phyloP scores from a whole-genome alignment of 2,797 vertebrate species.

The Dromococcyx pavoninus region DNA sequence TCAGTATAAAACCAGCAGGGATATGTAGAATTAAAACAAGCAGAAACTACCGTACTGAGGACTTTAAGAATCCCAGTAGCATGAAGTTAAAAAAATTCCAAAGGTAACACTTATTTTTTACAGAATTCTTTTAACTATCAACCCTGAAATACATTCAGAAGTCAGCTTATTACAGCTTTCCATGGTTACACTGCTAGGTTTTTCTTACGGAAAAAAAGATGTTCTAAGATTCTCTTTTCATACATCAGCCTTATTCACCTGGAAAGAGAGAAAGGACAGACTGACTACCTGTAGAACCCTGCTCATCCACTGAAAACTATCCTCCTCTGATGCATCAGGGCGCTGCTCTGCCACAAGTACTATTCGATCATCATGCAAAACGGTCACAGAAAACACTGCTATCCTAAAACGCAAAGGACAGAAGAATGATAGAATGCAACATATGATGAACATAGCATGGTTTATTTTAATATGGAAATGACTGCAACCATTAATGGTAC shows the following conservation, averaged over 20 bases:
- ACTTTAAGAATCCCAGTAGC: background rate
- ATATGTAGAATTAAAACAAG: background rate
- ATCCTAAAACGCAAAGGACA: conserved; percentile 82
- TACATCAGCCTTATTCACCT: conserved; percentile 39
- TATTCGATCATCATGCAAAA: conserved; percentile 92
- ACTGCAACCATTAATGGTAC: background rate
- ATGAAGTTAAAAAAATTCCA: background rate
- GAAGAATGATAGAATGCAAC: conserved; percentile 17
- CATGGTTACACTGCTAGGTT: background rate
- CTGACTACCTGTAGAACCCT: conserved; percentile 90
- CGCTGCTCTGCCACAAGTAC: conserved; percentile 96
- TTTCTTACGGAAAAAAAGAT: background rate
- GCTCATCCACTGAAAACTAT: conserved; percentile 99
- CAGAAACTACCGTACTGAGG: background rate
- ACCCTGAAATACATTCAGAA: background rate
- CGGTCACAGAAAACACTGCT: conserved; percentile 93
- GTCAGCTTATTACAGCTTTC: background rate
- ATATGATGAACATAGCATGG: background rate
- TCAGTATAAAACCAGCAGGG: background rate
- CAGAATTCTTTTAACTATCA: background rate
- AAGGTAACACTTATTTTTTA: background rate
- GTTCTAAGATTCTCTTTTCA: background rate
- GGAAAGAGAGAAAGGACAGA: conserved; percentile 65
- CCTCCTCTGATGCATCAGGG: conserved; percentile 94
- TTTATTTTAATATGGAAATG: background rate